Base-by-base conservation (phyloP, 2,113 vertebrate species). In the Mormyrus lacerda region DNA sequence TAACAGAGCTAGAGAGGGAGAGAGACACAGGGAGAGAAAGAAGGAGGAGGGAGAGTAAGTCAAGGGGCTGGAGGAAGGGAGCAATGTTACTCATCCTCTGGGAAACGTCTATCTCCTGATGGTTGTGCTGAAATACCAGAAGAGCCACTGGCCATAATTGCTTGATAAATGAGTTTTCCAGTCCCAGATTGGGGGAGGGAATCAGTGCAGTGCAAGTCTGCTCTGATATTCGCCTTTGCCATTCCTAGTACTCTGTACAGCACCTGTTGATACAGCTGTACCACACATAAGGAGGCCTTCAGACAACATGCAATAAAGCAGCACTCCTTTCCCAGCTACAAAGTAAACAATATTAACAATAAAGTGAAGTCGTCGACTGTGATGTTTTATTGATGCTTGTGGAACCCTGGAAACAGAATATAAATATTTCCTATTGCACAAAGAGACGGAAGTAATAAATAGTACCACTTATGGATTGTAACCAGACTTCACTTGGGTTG, bases 81-180 rank as follows among this genome's bases (percentile, higher is more conserved):
- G 83, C 35, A 90, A 90, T 55, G 91, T 53, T 47, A 44, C 84
- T 88, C 48, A 90, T 92, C 93, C 92, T 92, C 76, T 85, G 93
- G 95, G 93, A 93, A 87, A 79, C 1, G 2, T 92, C 93, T 90
- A 65, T 89, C 92, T 92, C 88, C 90, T 93, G 93, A 91, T 90
- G 90, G 94, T 92, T 91, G 91, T 93, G 92, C 91, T 92, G 93
- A 96, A 96, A 96, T 92, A 95, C 93, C 93, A 94, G 94, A 91
- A 90, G 94, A 96, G 93, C 92, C 91, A 91, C 94, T 93, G 94
- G 92, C 94, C 92, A 91, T 94, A 96, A 96, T 92, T 94, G 95
- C 93, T 93, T 96, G 95, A 96, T 95, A 95, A 96, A 96, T 94
- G 95, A 94, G 92, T 91, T 92, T 94, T 95, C 93, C 91, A 87